These are phyloP conservation scores for Caerostris extrusa DNA, from an alignment of 1,140 invertebrate genomes.

Conservation along the genomic window DNA sequence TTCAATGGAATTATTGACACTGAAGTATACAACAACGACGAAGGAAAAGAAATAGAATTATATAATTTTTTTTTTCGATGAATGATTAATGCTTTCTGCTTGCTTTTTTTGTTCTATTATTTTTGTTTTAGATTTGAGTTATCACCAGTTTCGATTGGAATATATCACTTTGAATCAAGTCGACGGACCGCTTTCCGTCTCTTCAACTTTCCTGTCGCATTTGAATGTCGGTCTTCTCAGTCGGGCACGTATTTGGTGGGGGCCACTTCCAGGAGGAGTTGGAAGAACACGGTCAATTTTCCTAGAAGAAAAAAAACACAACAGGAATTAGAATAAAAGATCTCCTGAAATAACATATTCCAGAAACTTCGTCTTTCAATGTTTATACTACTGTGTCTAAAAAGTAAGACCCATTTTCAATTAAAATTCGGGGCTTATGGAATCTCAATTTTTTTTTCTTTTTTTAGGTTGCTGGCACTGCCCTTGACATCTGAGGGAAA, in stretches of 20 bases:
- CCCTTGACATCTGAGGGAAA: too few species aligned
- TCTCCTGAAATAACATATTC: too few species aligned
- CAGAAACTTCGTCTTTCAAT: too few species aligned
- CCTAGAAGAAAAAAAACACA: conserved; percentile 85
- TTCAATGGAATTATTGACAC: conserved; percentile 73
- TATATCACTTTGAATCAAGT: conserved; percentile 76
- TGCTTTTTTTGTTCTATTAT: conserved; percentile 31
- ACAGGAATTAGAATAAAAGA: background rate
- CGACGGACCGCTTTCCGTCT: background rate
- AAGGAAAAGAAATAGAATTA: conserved; percentile 51
- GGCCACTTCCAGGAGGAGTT: conserved; percentile 94
- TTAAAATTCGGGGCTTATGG: too few species aligned
- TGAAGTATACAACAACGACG: background rate
- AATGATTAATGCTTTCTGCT: background rate
- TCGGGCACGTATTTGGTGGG: conserved; percentile 85
- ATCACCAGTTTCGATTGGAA: conserved; percentile 72
- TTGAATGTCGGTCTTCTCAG: conserved; percentile 33
- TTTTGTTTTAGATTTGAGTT: conserved; percentile 53
- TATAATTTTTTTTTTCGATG: conserved; percentile 31
- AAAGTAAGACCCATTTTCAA: too few species aligned
- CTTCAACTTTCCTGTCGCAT: background rate
- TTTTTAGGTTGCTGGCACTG: too few species aligned
- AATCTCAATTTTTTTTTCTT: too few species aligned
- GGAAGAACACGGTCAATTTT: conserved; percentile 93
- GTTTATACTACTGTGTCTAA: too few species aligned